These are phyloP conservation scores for Naja naja DNA, from an alignment of 2,113 vertebrate species.

Conservation along the genomic window DNA sequence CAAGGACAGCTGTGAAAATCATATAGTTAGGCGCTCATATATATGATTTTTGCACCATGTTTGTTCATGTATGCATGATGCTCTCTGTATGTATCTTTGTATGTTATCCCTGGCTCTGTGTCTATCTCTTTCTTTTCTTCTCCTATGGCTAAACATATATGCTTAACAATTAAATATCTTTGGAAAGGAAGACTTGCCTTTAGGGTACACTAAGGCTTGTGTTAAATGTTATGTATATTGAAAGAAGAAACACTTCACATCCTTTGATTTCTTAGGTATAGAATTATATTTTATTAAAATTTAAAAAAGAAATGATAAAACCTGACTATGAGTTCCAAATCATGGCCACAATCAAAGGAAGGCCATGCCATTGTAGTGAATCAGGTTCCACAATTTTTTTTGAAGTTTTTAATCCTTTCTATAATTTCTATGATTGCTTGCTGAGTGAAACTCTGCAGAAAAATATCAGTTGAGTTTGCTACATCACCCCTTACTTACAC, in stretches of 20 bases:
- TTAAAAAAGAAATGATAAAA: not conserved
- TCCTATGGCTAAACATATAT: not conserved
- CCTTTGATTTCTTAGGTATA: not conserved
- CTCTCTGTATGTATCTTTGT: not conserved
- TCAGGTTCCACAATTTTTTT: slow-evolving; percentile 28
- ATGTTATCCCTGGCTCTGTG: not conserved
- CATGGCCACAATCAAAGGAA: slow-evolving; percentile 20
- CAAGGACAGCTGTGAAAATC: not conserved
- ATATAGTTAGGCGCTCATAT: not conserved
- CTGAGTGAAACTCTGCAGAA: slow-evolving; percentile 60
- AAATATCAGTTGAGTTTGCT: slow-evolving; percentile 66
- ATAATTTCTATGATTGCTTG: slow-evolving; percentile 66
- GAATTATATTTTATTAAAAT: not conserved
- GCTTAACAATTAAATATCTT: not conserved
- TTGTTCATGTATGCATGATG: not conserved
- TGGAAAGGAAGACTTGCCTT: not conserved
- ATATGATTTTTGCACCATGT: not conserved
- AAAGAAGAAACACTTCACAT: not conserved
- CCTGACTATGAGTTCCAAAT: slow-evolving; percentile 31
- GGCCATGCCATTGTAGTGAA: slow-evolving; percentile 27
- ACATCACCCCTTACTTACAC: slow-evolving; percentile 62
- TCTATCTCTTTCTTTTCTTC: not conserved
- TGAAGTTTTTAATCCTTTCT: slow-evolving; percentile 35
- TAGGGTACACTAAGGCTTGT: not conserved
- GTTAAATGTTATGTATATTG: not conserved